Percentiles rank a stretch among this genome's conserved stretches.
Conservation (phyloP, 2,113 vertebrate genomes). For the Todiramphus saurophagus region DNA sequence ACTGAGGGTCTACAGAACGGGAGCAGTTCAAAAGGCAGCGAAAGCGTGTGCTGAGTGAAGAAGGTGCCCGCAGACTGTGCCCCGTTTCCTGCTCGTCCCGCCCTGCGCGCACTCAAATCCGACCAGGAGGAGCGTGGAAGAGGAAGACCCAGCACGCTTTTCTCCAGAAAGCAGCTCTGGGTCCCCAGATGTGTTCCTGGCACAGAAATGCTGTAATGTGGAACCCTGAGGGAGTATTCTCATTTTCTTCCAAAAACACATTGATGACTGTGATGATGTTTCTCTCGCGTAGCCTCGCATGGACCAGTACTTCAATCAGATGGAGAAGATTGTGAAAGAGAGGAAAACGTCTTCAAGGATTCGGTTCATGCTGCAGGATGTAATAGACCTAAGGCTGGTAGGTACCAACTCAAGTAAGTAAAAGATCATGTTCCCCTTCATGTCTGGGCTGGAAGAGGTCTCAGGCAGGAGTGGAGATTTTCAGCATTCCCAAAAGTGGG, state of each 20-base stretch:
- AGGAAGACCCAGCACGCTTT: fast-evolving
- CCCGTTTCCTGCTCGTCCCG: not conserved
- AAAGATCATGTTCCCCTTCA: not conserved
- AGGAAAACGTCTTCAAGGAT: constrained; percentile 96
- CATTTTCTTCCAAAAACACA: not conserved
- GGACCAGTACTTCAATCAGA: constrained; percentile 99
- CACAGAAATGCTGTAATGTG: not conserved
- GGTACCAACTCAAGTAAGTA: constrained; percentile 45
- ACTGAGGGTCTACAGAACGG: not conserved
- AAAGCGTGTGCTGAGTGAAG: not conserved
- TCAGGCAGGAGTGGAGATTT: not conserved
- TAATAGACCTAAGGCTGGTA: constrained; percentile 95
- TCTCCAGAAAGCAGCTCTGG: not conserved
- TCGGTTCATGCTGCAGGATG: constrained; percentile 96
- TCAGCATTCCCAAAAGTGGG: fast-evolving
- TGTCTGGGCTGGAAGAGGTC: not conserved
- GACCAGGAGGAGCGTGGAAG: fast-evolving
- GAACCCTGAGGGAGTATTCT: not conserved
- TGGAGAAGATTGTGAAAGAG: constrained; percentile 99
- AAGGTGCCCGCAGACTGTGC: not conserved
- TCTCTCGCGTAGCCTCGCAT: constrained; percentile 87
- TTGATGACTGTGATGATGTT: not conserved
- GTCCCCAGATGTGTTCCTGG: not conserved
- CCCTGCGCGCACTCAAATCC: not conserved
- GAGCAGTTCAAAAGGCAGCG: not conserved